Evolutionary conservation across 2,888 invertebrate species (phyloP), one percentile per base, ranked within the genome.

Genomic region (Luffia ferchaultella): DNA sequence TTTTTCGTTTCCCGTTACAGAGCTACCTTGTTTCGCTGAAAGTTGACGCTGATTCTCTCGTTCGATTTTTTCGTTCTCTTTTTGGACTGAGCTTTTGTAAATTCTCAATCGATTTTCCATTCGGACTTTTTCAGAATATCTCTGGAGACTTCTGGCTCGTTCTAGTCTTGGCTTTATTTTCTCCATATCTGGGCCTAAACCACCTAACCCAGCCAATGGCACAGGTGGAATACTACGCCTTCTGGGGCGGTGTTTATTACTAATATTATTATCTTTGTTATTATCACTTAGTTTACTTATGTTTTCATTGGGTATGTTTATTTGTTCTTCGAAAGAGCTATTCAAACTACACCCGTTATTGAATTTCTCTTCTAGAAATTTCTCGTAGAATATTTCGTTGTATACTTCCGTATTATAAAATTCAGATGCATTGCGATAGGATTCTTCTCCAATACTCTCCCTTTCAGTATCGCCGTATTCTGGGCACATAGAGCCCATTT

Each of bases 101-200:
- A 83, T 79, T 61, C 62, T 74, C 1, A 80, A 59, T 17, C 79
- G 65, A 55, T 83, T 83, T 61, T 77, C 79, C 75, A 78, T 79
- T 57, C 83, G 67, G 0, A 83, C 76, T 55, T 73, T 79, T 61
- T 83, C 83, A 1, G 83, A 83, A 60, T 83, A 83, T 56, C 83
- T 70, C 60, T 83, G 83, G 19, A 83, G 66, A 50, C 83, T 80
- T 56, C 76, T 67, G 46, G 83, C 82, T 65, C 83, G 68, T 58
- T 82, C 80, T 42, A 82, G 56, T 52, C 79, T 68, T 16, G 83
- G 83, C 56, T 69, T 76, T 15, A 82, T 78, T 45, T 67, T 69
- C 55, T 80, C 78, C 52, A 76, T 57, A 52, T 83, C 83, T 16
- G 83, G 79, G 1, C 83, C 83, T 18, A 83, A 58, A 0, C 83